phyloP scores from a whole-genome alignment of 2,797 vertebrate genomes.

The Enteromius mattozi region DNA sequence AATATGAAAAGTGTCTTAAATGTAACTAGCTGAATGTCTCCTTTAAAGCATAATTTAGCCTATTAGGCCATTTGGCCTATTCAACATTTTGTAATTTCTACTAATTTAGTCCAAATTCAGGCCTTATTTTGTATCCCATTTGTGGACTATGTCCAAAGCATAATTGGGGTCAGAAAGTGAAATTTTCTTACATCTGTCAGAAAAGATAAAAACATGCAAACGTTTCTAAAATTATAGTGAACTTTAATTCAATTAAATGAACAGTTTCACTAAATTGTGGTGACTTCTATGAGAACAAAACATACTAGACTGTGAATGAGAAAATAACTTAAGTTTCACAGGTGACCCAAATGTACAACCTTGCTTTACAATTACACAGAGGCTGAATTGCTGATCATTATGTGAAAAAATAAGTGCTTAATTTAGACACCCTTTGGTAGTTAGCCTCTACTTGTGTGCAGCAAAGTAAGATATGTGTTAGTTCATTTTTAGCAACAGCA shows the following conservation, averaged over 20 bases:
- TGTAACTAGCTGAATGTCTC: background rate
- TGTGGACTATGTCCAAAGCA: background rate
- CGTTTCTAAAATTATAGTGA: background rate
- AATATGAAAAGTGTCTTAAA: background rate
- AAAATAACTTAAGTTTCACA: background rate
- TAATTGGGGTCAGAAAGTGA: background rate
- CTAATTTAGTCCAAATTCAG: background rate
- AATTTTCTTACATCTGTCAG: background rate
- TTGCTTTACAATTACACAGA: background rate
- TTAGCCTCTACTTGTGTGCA: background rate
- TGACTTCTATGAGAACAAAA: background rate
- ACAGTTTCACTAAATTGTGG: background rate
- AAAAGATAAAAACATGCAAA: background rate
- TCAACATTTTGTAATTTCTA: background rate
- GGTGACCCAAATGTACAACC: background rate
- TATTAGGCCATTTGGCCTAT: background rate
- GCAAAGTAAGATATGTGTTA: background rate
- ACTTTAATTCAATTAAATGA: background rate
- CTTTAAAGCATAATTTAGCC: background rate
- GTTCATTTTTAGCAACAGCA: background rate
- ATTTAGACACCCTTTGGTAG: background rate
- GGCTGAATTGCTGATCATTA: slow-evolving; percentile 10
- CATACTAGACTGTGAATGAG: background rate
- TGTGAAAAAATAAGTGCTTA: background rate
- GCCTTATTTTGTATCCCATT: background rate